Evolutionary conservation across 1,140 invertebrate genomes (phyloP).

Genomic region (Plutomurus gul): DNA sequence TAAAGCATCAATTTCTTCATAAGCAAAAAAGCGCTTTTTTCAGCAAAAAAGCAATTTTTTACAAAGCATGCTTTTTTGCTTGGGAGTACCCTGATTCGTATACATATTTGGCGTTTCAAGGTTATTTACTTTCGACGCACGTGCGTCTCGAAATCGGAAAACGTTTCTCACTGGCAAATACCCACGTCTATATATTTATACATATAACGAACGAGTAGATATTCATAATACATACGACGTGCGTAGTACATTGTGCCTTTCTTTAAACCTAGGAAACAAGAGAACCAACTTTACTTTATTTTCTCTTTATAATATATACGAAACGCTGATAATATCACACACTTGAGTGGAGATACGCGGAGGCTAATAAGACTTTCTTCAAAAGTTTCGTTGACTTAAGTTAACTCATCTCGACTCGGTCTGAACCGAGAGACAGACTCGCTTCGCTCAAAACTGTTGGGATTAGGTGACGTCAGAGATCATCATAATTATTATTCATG

Average conservation of each 20-base stretch:
- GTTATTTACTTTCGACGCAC: slow-evolving; percentile 24
- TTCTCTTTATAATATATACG: no score
- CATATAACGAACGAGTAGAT: neutral
- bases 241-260: neutral
- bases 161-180: neutral
- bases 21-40: no score
- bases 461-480: neutral
- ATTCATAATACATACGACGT: neutral
- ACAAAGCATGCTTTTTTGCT: no score
- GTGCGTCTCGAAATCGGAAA: slow-evolving; percentile 13
- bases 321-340: neutral
- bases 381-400: neutral
- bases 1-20: no score
- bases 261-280: neutral
- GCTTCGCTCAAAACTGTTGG: neutral
- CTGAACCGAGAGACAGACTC: neutral
- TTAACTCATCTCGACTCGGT: neutral
- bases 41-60: no score
- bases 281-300: slow-evolving; percentile 4
- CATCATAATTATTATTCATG: slow-evolving; percentile 12
- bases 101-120: neutral
- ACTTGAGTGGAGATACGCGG: neutral
- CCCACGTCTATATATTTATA: neutral
- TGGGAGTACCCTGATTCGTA: no score
- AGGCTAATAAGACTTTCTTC: neutral